Evolutionary conservation across 1,140 invertebrate species (phyloP).

Genomic region (Conus betulinus): DNA sequence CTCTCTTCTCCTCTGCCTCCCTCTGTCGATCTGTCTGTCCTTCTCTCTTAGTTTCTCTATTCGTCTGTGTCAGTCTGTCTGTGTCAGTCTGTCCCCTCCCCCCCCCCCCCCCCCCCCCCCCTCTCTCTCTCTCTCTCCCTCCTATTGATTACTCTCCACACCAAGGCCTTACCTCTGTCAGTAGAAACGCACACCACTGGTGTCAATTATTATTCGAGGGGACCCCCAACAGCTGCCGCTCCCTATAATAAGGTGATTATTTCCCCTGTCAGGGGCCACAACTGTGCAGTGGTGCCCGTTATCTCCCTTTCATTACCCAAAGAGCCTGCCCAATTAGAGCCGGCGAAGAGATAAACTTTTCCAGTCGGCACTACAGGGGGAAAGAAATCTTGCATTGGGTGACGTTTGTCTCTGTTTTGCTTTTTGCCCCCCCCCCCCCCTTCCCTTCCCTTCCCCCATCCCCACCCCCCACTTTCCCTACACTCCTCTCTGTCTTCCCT

Average conservation of each 20-base stretch:
- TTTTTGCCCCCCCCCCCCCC: too few species aligned
- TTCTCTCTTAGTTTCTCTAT: not conserved
- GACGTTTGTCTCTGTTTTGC: too few species aligned
- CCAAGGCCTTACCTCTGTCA: not conserved
- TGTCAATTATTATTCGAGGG: not conserved
- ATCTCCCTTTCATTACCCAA: not conserved
- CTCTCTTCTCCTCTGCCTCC: not conserved
- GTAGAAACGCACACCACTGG: not conserved
- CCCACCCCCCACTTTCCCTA: too few species aligned
- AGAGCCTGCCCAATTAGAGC: not conserved
- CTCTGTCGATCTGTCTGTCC: not conserved
- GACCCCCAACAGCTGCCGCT: not conserved
- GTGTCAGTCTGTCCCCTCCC: not conserved
- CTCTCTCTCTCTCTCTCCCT: not conserved
- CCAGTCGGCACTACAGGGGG: too few species aligned
- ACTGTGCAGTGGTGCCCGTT: conserved; percentile 2
- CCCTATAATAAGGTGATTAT: not conserved
- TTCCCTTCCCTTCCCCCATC: too few species aligned
- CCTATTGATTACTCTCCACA: not conserved
- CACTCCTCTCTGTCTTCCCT: too few species aligned
- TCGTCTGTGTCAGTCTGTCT: not conserved
- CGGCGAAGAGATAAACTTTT: not conserved
- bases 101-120: not conserved
- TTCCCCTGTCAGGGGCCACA: not conserved
- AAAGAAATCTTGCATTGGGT: too few species aligned